phyloP scores from a whole-genome alignment of 2,113 vertebrate species.

The Emydura subglobosa region DNA sequence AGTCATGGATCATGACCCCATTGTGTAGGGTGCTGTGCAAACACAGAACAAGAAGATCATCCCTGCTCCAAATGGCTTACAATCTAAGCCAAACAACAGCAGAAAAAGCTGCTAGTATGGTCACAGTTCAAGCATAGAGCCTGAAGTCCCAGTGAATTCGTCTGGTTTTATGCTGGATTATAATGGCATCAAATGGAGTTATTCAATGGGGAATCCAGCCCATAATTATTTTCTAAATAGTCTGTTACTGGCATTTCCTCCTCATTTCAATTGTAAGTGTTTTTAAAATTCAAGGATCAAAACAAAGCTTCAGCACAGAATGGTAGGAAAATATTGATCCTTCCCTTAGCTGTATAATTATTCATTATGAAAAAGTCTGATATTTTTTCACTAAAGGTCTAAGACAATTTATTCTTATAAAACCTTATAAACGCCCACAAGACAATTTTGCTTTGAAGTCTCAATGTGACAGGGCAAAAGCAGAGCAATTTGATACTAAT shows the following conservation, averaged over 20 bases:
- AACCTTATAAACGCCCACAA: constrained; percentile 58
- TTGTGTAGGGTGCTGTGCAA: background rate
- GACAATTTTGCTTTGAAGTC: constrained; percentile 70
- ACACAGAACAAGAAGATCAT: accelerated
- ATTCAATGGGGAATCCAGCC: background rate
- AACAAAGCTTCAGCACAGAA: constrained; percentile 16
- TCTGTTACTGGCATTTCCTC: constrained; percentile 16
- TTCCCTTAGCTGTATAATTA: background rate
- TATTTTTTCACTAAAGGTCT: constrained; percentile 39
- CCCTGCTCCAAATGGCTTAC: background rate
- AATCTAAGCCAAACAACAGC: accelerated
- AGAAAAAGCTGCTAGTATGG: accelerated
- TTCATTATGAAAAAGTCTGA: constrained; percentile 55
- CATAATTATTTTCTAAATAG: background rate
- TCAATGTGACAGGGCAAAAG: constrained; percentile 70
- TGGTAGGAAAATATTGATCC: constrained; percentile 23
- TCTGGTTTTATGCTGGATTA: background rate
- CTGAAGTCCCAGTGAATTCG: accelerated
- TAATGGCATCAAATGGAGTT: accelerated
- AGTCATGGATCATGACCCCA: background rate
- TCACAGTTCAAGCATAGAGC: background rate
- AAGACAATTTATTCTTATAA: constrained; percentile 64
- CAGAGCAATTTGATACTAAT: constrained; percentile 75
- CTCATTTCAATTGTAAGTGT: background rate
- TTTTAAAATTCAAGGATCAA: constrained; percentile 54